A percentile compares a stretch with the other conserved stretches of the same genome.
phyloP scores from a whole-genome alignment of 1,140 invertebrate species.

The Probaryconus sp. region DNA sequence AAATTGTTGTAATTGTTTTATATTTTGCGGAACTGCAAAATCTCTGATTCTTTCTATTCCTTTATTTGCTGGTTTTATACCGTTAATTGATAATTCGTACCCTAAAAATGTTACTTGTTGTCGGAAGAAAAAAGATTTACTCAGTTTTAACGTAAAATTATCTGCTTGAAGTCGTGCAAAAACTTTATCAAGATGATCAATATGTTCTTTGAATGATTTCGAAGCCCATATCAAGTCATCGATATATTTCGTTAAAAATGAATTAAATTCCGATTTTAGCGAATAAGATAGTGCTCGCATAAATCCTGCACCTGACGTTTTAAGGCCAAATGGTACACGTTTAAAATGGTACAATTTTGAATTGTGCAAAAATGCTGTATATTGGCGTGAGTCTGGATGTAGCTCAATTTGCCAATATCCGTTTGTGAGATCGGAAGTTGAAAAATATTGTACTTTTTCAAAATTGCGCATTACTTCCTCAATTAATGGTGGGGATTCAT shows the following conservation, averaged over 20 bases:
- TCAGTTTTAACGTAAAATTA: too few species aligned
- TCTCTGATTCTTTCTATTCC: background rate
- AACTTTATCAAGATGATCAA: conserved; percentile 3
- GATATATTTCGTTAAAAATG: conserved; percentile 10
- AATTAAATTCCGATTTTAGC: background rate
- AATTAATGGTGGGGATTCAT: conserved; percentile 37
- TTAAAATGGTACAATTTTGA: background rate
- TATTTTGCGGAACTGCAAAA: conserved; percentile 10
- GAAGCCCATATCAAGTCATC: too few species aligned
- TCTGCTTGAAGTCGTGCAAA: conserved; percentile 6
- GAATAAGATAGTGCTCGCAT: background rate
- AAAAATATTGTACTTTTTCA: too few species aligned
- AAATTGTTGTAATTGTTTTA: conserved; percentile 14
- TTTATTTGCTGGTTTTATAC: background rate
- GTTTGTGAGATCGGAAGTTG: conserved; percentile 64
- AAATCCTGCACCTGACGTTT: background rate
- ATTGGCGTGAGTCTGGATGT: conserved; percentile 50
- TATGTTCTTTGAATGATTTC: too few species aligned
- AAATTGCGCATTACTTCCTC: too few species aligned
- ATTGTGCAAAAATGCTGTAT: conserved; percentile 45
- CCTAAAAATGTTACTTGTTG: conserved; percentile 20
- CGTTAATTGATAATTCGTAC: conserved; percentile 2
- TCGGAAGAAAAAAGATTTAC: conserved; percentile 18
- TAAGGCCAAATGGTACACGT: background rate
- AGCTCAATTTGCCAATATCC: conserved; percentile 69